Evolutionary conservation across 1,140 invertebrate genomes (phyloP).

Genomic region (Rhagoletis zephyria): DNA sequence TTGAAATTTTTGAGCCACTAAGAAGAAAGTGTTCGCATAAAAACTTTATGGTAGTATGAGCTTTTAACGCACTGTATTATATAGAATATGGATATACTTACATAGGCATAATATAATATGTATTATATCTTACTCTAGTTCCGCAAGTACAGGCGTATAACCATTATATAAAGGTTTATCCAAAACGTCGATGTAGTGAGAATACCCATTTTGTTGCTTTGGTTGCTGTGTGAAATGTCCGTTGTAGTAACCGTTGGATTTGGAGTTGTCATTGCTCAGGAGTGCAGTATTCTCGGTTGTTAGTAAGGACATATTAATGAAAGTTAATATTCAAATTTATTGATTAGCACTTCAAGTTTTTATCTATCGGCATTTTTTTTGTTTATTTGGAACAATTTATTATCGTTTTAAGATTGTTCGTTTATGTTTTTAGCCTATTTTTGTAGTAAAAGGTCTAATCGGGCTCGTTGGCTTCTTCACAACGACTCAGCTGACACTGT

Average conservation of each 20-base stretch:
- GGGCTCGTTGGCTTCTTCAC: too few species aligned
- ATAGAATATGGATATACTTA: background rate
- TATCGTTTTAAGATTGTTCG: too few species aligned
- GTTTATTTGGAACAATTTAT: background rate
- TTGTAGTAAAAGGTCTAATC: too few species aligned
- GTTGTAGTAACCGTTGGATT: background rate
- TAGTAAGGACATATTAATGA: background rate
- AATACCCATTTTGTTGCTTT: background rate
- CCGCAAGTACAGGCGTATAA: background rate
- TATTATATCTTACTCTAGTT: background rate
- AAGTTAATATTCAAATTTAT: background rate
- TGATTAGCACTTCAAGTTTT: background rate
- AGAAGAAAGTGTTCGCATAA: too few species aligned
- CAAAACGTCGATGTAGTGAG: constrained; percentile 4
- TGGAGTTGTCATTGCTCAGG: background rate
- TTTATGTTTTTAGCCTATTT: too few species aligned
- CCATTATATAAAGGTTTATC: constrained; percentile 2
- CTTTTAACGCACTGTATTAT: too few species aligned
- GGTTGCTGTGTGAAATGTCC: background rate
- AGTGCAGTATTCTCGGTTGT: background rate
- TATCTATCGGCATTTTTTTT: background rate
- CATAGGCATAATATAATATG: too few species aligned
- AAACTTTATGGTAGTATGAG: too few species aligned
- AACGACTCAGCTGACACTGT: too few species aligned
- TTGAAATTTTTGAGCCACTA: too few species aligned